Evolutionary conservation across 2,113 vertebrate genomes (phyloP), one percentile per base, ranked within the genome.

Genomic region (Xenotilapia leptura): DNA sequence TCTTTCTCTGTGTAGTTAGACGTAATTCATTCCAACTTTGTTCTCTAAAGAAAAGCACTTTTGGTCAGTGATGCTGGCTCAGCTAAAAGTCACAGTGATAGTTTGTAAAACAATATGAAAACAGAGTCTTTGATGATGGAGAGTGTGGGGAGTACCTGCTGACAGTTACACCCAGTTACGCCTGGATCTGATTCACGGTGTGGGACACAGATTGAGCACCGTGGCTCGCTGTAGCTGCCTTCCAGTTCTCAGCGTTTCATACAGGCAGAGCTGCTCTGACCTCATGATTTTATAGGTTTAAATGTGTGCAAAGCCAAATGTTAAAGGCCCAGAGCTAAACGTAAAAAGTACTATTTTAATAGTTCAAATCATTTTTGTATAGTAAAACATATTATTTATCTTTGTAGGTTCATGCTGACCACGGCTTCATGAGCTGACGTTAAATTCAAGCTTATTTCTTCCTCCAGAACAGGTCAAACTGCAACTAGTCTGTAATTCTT

Each of bases 11-110:
- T 70, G 60, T 92, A 91, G 28, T 93, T 95, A 80, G 79, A 91
- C 60, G 85, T 96, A 94, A 96, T 96, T 96, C 97, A 97, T 98
- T 98, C 98, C 97, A 97, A 87, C 97, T 95, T 97, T 89, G 42
- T 91, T 91, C 86, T 85, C 26, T 56, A 15, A 62, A 89, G 81
- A 93, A 86, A 94, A 94, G 94, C 98, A 99, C 98, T 98, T 99
- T 98, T 95, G 94, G 97, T 97, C 96, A 95, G 96, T 95, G 93
- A 95, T 96, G 94, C 95, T 96, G 96, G 90, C 95, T 95, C 86
- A 47, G 89, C 87, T 86, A 21, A 82, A 93, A 91, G 92, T 90
- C 90, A 91, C 77, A 90, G 86, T 84, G 82, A 90, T 83, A n/a
- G 90, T 92, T 92, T 93, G 84, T 89, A 90, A 94, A 93, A 93